Percentiles rank a stretch among this genome's conserved stretches.
Evolutionary conservation across 2,888 invertebrate species (phyloP).

Genomic region (Drosophila eohydei): DNA sequence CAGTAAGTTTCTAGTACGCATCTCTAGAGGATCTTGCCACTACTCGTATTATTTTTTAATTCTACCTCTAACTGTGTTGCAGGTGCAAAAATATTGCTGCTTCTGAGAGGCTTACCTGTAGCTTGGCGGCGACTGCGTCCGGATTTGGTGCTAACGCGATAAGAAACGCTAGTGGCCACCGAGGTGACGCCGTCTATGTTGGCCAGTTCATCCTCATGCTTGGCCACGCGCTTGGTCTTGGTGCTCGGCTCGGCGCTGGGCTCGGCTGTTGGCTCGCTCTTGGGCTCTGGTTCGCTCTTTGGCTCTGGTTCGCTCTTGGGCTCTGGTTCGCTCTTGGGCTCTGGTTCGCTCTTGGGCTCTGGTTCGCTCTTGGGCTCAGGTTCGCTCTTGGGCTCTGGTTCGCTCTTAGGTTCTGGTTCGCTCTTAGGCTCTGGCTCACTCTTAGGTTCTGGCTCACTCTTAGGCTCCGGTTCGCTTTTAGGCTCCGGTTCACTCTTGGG

Average conservation of each 20-base stretch:
- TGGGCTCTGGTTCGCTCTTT: constrained; percentile 85
- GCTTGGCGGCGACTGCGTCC: constrained; percentile 81
- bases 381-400: constrained; percentile 81
- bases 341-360: constrained; percentile 85
- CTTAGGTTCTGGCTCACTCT: constrained; percentile 85
- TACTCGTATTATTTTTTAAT: constrained; percentile 57
- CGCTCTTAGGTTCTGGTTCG: constrained; percentile 82
- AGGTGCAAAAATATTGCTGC: constrained; percentile 12
- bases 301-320: constrained; percentile 84
- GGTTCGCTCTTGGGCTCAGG: constrained; percentile 84
- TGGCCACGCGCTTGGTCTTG: constrained; percentile 87
- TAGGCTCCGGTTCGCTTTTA: constrained; percentile 85
- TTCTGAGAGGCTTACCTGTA: constrained; percentile 59
- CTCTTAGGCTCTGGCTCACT: constrained; percentile 85
- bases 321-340: constrained; percentile 84
- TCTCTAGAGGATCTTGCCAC: constrained; percentile 46
- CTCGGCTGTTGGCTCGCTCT: constrained; percentile 85
- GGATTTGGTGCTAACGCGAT: constrained; percentile 89
- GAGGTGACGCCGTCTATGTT: constrained; percentile 87
- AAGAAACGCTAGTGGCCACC: constrained; percentile 92
- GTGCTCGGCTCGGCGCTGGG: constrained; percentile 83
- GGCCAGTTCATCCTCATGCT: constrained; percentile 78
- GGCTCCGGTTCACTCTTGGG: constrained; percentile 79
- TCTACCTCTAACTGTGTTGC: constrained; percentile 30
- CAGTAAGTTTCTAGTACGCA: constrained; percentile 38